Conservation (phyloP, 2,888 invertebrate genomes). For the Tenthredo scrophulariae region DNA sequence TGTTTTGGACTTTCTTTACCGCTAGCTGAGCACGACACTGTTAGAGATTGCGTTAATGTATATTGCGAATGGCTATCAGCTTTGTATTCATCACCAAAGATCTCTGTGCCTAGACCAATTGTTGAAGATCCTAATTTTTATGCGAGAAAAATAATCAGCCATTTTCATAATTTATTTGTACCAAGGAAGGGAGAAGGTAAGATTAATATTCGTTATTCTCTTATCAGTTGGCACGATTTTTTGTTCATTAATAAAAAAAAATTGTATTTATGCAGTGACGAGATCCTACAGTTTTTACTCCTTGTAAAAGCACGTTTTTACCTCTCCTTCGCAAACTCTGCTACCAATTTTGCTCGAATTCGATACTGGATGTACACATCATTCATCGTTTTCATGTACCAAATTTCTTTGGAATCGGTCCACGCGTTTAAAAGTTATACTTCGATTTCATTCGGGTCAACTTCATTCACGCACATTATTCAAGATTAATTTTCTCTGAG, state of each 20-base stretch:
- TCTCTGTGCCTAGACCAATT: constrained; percentile 94
- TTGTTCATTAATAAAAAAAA: background rate
- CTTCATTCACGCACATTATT: too few relatives aligned
- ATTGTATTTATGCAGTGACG: too few relatives aligned
- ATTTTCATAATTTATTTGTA: constrained; percentile 96
- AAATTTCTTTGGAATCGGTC: background rate
- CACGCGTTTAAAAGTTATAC: background rate
- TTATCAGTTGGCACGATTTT: constrained; percentile 35
- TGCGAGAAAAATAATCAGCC: constrained; percentile 93
- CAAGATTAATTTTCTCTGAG: background rate
- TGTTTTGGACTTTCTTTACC: constrained; percentile 95
- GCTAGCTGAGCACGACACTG: constrained; percentile 94
- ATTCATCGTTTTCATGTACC: background rate
- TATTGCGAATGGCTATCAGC: constrained; percentile 98
- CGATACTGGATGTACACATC: background rate
- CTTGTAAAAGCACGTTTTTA: too few relatives aligned
- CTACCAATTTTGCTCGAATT: background rate
- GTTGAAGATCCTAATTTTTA: constrained; percentile 94
- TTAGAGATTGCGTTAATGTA: constrained; percentile 97
- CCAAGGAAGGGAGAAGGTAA: constrained; percentile 96
- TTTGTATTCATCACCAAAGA: constrained; percentile 89
- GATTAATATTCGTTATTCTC: constrained; percentile 34
- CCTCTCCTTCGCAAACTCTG: too few relatives aligned
- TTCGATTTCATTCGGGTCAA: background rate
- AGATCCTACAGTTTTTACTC: too few relatives aligned